These are phyloP conservation scores for Phrixothrix hirtus DNA, from an alignment of 2,888 invertebrate species.

Conservation along the genomic window DNA sequence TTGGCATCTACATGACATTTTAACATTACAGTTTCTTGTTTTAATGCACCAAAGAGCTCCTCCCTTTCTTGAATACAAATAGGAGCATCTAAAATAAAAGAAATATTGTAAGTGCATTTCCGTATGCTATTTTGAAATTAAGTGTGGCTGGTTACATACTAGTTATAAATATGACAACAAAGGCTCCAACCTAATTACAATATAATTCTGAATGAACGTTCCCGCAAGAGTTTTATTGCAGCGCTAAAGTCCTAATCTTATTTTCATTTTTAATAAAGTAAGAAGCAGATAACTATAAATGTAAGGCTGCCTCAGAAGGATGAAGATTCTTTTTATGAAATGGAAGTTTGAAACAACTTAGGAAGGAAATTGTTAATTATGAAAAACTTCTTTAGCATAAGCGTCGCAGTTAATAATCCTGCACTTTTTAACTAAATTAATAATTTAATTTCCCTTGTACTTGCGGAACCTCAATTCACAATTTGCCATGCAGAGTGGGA, in stretches of 20 bases:
- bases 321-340: constrained; percentile 20
- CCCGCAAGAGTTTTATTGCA: too few species aligned
- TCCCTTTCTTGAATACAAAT: constrained; percentile 77
- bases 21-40: constrained; percentile 84
- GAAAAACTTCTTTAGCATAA: constrained; percentile 39
- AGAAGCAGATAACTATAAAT: constrained; percentile 16
- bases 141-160: too few species aligned
- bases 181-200: too few species aligned
- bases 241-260: too few species aligned
- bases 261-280: constrained; percentile 25
- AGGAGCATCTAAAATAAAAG: constrained; percentile 66
- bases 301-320: constrained; percentile 16
- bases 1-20: constrained; percentile 88
- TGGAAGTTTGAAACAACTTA: constrained; percentile 26
- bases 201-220: too few species aligned
- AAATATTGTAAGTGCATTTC: too few species aligned
- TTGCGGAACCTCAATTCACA: constrained; percentile 28
- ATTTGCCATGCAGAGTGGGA: constrained; percentile 21
- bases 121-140: too few species aligned
- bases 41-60: constrained; percentile 82
- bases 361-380: constrained; percentile 32
- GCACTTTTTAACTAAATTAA: constrained; percentile 45
- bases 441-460: constrained; percentile 42
- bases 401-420: constrained; percentile 37
- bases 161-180: too few species aligned